Conservation (phyloP, 2,797 vertebrate genomes). For the Premnoplex brunnescens region DNA sequence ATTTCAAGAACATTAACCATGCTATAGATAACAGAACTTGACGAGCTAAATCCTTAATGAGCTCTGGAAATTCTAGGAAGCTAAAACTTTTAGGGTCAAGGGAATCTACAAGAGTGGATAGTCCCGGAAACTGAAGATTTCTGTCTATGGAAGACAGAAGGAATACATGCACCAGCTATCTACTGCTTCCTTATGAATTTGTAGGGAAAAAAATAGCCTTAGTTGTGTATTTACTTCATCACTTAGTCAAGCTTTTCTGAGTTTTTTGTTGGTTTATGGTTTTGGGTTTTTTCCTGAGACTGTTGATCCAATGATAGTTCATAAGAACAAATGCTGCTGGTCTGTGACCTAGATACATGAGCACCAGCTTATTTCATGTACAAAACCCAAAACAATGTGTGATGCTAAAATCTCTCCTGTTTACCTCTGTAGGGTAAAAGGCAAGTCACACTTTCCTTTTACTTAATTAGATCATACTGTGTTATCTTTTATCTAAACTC, state of each 20-base stretch:
- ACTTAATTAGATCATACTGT: background rate
- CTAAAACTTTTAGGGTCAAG: background rate
- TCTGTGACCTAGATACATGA: background rate
- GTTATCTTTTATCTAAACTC: background rate
- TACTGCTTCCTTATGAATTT: background rate
- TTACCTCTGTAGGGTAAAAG: background rate
- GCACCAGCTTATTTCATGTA: background rate
- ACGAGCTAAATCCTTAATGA: background rate
- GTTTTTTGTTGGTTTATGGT: background rate
- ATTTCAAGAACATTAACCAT: background rate
- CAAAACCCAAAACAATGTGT: background rate
- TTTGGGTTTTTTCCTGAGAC: background rate
- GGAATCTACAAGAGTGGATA: background rate
- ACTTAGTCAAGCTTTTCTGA: background rate
- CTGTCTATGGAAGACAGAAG: background rate
- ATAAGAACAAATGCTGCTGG: background rate
- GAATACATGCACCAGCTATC: background rate
- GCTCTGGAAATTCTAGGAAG: background rate
- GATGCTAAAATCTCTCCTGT: background rate
- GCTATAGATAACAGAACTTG: background rate
- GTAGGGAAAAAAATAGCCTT: background rate
- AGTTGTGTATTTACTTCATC: background rate
- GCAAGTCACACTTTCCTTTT: background rate
- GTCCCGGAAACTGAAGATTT: background rate
- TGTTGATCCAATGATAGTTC: background rate